Percentiles rank a stretch among this genome's conserved stretches.
These are phyloP conservation scores for Orthonychiurus folsomi DNA, from an alignment of 2,888 invertebrate genomes.

Conservation along the genomic window DNA sequence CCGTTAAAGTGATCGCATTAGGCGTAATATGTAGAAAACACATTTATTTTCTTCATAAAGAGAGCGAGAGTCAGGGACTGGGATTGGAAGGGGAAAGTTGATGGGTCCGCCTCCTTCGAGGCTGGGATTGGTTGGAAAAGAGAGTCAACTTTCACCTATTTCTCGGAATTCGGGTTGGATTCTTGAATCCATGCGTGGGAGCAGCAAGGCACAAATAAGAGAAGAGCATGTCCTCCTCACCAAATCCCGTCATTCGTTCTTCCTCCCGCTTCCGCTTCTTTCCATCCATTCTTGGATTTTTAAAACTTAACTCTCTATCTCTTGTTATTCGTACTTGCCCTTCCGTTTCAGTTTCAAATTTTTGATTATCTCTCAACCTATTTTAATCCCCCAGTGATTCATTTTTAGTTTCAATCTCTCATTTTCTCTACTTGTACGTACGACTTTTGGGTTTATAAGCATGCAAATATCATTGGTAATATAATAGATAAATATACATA, in stretches of 20 bases:
- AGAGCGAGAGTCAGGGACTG: conserved; percentile 16
- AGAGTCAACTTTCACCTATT: conserved; percentile 3
- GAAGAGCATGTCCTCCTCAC: background rate
- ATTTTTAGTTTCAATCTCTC: background rate
- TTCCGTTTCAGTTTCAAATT: background rate
- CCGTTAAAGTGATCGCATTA: background rate
- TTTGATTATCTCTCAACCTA: background rate
- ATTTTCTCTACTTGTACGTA: background rate
- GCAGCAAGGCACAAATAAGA: background rate
- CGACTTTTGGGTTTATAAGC: no score
- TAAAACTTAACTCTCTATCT: background rate
- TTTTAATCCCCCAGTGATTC: no score
- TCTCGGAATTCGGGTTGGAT: background rate
- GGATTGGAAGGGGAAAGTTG: conserved; percentile 35
- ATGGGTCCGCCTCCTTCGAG: conserved; percentile 22
- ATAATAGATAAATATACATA: no score
- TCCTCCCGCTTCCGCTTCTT: conserved; percentile 4
- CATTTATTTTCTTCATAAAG: background rate
- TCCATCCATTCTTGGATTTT: background rate
- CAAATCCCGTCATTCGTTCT: background rate
- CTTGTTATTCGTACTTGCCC: conserved; percentile 1
- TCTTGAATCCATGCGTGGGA: background rate
- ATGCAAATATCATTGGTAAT: no score
- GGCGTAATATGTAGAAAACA: background rate
- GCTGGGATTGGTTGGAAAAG: background rate